Base-by-base conservation (phyloP, 2,888 invertebrate genomes). In the Agapetus fuscipes region DNA sequence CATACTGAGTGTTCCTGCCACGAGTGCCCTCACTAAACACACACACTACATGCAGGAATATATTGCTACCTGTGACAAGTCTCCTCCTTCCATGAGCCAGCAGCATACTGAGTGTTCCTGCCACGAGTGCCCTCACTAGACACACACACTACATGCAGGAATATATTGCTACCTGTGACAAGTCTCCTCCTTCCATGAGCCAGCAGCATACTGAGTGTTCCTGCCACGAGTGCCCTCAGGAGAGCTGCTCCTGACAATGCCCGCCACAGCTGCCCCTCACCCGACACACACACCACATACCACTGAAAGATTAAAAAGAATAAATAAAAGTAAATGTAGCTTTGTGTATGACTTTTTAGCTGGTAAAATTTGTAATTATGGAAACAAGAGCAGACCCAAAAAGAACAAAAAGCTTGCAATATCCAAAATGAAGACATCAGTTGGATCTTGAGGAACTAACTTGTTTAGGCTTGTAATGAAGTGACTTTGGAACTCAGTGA, bases 271-370 rank as follows among this genome's bases (percentile, higher is more conserved):
- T 80, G 76, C 48, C 77, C 75, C 53, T 83, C 78, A 2, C 85
- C 86, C 49, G 86, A 67, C 2, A 86, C 82, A 57, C 87, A 88
- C 2, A 84, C 81, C 11, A 87, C 84, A 54, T 86, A 88, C 53
- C 83, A 85, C 86, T 86, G 58, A 9, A 61, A 59, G 45, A 40
- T 7, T n/a, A 7, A 24, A 7, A 24, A 24, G 7, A 24, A 7
- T n/a, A n/a, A n/a, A n/a, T n/a, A 32, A 25, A 46, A 38, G 29
- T 24, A 15, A 30, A 17, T 17, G 40, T 14, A 10, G 7, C 26
- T 37, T 17, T 15, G 14, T 30, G 9, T 11, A 3, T 28, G 17
- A 16, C 28, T 27, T 4, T 28, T 31, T 14, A 34, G 27, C n/a
- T n/a, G n/a, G n/a, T n/a, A n/a, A n/a, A n/a, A n/a, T n/a, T n/a